phyloP scores from a whole-genome alignment of 1,140 invertebrate species.

The Batillaria attramentaria region DNA sequence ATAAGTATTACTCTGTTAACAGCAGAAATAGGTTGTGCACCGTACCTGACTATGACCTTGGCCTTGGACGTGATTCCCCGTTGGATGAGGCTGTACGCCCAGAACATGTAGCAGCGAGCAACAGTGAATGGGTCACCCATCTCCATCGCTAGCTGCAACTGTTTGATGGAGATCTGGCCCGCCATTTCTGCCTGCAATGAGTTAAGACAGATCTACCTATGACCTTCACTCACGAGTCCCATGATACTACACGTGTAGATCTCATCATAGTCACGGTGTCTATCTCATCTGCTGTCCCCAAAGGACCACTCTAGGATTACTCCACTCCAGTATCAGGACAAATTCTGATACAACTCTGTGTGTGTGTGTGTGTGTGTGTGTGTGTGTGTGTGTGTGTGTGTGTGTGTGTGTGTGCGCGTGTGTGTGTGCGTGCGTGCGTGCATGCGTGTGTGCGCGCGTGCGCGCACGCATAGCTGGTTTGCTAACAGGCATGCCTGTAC shows the following conservation, averaged over 20 bases:
- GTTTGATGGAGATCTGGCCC: slow-evolving; percentile 87
- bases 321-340: no score
- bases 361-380: not conserved
- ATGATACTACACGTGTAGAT: no score
- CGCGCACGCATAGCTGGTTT: not conserved
- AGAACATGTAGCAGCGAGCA: slow-evolving; percentile 86
- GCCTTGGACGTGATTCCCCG: slow-evolving; percentile 79
- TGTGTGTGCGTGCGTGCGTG: not conserved
- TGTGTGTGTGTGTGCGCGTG: not conserved
- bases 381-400: slow-evolving; percentile 1
- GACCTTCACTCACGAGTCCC: no score
- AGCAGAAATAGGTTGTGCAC: not conserved
- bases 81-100: slow-evolving; percentile 90
- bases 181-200: slow-evolving; percentile 86
- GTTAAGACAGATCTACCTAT: no score
- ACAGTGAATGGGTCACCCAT: slow-evolving; percentile 85
- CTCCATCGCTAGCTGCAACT: slow-evolving; percentile 84
- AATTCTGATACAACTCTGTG: no score
- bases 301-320: no score
- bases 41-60: slow-evolving; percentile 77
- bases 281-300: no score
- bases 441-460: not conserved
- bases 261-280: no score
- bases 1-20: not conserved
- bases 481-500: not conserved